Evolutionary conservation across 1,140 invertebrate genomes (phyloP), one percentile per base, ranked within the genome.

Genomic region (Pissodes strobi): DNA sequence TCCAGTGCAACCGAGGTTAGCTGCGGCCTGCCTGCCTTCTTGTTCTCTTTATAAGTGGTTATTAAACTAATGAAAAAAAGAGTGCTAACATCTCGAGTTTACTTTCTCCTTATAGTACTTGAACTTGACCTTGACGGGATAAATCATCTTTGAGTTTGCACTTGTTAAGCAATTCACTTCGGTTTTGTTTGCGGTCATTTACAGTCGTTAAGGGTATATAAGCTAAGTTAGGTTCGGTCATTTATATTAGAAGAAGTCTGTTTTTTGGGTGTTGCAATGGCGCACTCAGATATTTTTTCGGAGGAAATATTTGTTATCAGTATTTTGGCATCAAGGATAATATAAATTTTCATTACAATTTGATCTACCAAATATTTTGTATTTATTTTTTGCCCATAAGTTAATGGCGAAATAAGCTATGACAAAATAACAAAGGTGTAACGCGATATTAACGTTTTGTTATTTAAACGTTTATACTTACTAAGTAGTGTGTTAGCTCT

Each of bases 41-140:
- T 19, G 41, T 45, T 45, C 41, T 21, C 41, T 45, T 45, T 43
- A 43, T 45, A 45, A 45, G 41, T 45, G 41, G 41, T 45, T 45
- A 21, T 45, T 45, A 45, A 45, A 45, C 3, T 45, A 45, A 45
- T 45, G 41, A 45, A 45, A 45, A 43, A 43, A 45, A 45, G 17
- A 45, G 41, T 19, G 41, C 19, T 15, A 45, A 45, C 41, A 21
- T 27, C 25, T 45, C 41, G 17, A 18, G 41, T 45, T 45, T 45
- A 45, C 41, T 45, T 45, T 45, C 41, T 45, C 41, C 19, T 45
- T 4, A 9, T 18, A 18, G 41, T 45, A 45, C 41, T 45, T 45
- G 18, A 45, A 45, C 41, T 45, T 45, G 41, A 45, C 41, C 41
- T 45, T 45, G 41, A 45, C 41, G 41, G 41, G 41, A 45, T 45